A percentile compares a stretch with the other conserved stretches of the same genome.
These are phyloP conservation scores for Phylloscopus trochiloides DNA, from an alignment of 2,113 vertebrate genomes.

Conservation along the genomic window DNA sequence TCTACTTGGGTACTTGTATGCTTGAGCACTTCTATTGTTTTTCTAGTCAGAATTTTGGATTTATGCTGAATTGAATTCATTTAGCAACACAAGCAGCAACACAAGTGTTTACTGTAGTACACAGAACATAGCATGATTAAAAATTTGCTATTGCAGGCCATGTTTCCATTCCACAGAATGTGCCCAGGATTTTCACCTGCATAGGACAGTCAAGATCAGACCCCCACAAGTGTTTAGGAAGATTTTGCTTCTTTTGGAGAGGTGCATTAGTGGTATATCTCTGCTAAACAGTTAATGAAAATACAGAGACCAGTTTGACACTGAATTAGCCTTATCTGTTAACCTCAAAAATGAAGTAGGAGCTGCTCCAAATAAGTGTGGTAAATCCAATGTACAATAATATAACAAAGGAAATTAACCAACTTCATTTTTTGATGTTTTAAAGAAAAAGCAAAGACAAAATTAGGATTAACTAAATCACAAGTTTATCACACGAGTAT, in stretches of 20 bases:
- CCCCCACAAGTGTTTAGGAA: neutral
- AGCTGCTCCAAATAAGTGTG: neutral
- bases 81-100: neutral
- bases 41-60: neutral
- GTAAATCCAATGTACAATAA: neutral
- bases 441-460: neutral
- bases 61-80: neutral
- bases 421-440: rapidly evolving
- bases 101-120: neutral
- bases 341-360: neutral
- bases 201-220: neutral
- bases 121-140: neutral
- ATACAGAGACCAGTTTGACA: neutral
- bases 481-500: neutral
- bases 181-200: neutral
- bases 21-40: neutral
- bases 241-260: neutral
- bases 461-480: neutral
- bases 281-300: neutral
- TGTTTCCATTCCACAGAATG: neutral
- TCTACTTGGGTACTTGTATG: neutral
- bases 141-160: neutral
- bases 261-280: neutral
- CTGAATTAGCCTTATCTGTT: neutral
- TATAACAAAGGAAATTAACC: neutral